These are phyloP conservation scores for Sinocyclocheilus anophthalmus DNA, from an alignment of 2,113 vertebrate genomes.

Conservation along the genomic window DNA sequence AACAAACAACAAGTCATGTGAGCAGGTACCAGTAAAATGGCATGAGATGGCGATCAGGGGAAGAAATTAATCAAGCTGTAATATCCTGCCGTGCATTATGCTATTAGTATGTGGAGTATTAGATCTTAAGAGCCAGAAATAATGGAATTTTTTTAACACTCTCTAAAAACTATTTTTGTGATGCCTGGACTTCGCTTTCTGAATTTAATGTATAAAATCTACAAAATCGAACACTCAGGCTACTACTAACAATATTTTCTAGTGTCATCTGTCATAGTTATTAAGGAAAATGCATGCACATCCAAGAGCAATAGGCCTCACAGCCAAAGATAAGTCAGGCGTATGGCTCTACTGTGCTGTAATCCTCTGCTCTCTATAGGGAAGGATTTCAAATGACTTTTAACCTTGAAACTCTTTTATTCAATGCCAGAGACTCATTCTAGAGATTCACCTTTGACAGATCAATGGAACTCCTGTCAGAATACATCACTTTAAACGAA, in stretches of 20 bases:
- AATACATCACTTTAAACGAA: conserved; percentile 13
- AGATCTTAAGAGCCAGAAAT: neutral
- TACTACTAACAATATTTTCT: conserved; percentile 44
- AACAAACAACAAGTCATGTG: conserved; percentile 15
- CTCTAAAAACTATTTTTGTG: neutral
- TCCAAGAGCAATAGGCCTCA: conserved; percentile 53
- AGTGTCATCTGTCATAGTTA: conserved; percentile 55
- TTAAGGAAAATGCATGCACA: conserved; percentile 41
- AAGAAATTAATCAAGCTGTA: neutral
- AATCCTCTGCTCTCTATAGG: conserved; percentile 15
- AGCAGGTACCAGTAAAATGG: conserved; percentile 9
- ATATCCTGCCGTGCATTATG: neutral
- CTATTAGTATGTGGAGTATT: neutral
- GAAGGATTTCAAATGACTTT: conserved; percentile 34
- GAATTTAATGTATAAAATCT: neutral
- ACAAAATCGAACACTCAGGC: conserved; percentile 29
- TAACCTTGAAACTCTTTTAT: conserved; percentile 34
- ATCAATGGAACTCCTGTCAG: conserved; percentile 27
- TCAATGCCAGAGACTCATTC: conserved; percentile 40
- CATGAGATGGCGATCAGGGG: neutral
- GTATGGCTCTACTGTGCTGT: conserved; percentile 33
- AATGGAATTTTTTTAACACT: neutral
- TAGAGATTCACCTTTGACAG: conserved; percentile 34
- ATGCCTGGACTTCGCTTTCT: neutral
- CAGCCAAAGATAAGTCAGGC: conserved; percentile 51